Evolutionary conservation across 2,888 invertebrate genomes (phyloP), one percentile per base, ranked within the genome.

Genomic region (Acanthococcus lagerstroemiae): DNA sequence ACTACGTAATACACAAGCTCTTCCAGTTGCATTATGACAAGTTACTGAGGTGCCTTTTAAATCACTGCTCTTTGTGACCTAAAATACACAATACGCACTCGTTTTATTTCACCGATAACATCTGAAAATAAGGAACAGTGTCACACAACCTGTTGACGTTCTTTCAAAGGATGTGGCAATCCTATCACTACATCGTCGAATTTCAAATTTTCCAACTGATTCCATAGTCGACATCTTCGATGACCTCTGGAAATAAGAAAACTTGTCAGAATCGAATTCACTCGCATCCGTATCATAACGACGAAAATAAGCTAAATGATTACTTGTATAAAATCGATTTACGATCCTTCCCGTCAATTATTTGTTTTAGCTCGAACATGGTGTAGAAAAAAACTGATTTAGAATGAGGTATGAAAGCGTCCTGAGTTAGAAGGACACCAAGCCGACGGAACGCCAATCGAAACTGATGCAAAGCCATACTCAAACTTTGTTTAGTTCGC

Each of bases 1-100:
- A 63, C 80, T 80, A 15, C 79, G 81, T 12, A 90, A 82, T 2
- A 91, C 88, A 72, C 88, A 84, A 0, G 87, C 89, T 57, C 84
- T 78, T 0, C 83, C 88, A 9, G 81, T 76, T 2, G 85, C 82
- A 30, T 80, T 79, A 0, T 90, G 90, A 5, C 81, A 80, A 71
- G 83, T 87, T 3, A 88, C 88, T 0, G 88, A 82, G 7, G 86
- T 86, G 7, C 87, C 90, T 69, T 74, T 67, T 57, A 68, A 30
- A 26, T 37, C 12, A 4, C 21, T 22, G n/a, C n/a, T n/a, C n/a
- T n/a, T n/a, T n/a, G n/a, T n/a, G n/a, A n/a, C n/a, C n/a, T n/a
- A n/a, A n/a, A n/a, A n/a, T n/a, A n/a, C n/a, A n/a, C n/a, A n/a
- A n/a, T n/a, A n/a, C n/a, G n/a, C n/a, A n/a, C n/a, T n/a, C n/a